Percentiles rank a stretch among this genome's conserved stretches.
Evolutionary conservation across 2,113 vertebrate genomes (phyloP).

Genomic region (Arizona elegans): DNA sequence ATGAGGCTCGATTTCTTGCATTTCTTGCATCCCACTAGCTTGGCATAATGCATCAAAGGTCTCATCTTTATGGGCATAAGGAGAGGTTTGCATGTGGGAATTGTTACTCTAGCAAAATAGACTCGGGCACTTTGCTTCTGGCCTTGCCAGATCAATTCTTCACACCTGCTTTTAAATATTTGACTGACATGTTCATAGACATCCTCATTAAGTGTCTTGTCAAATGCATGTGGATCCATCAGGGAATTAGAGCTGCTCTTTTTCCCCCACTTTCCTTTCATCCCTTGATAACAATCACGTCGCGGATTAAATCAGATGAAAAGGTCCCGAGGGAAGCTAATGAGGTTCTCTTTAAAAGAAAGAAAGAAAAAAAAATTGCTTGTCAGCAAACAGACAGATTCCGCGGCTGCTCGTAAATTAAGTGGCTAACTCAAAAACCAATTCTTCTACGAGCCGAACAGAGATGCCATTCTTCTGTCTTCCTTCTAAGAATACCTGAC

Average conservation of each 20-base stretch:
- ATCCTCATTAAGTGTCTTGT: constrained; percentile 3
- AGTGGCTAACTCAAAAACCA: neutral
- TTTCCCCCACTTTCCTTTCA: neutral
- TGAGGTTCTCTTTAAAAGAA: constrained; percentile 13
- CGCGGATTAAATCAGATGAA: constrained; percentile 12
- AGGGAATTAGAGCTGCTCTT: neutral
- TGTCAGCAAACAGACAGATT: constrained; percentile 15
- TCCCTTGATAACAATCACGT: constrained; percentile 12
- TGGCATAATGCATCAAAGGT: neutral
- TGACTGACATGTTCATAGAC: neutral
- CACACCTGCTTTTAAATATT: neutral
- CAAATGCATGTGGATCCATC: constrained; percentile 1
- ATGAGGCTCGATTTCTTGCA: neutral
- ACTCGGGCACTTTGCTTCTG: neutral
- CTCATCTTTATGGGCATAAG: neutral
- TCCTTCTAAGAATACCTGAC: neutral
- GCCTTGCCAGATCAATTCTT: neutral
- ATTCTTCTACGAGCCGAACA: neutral
- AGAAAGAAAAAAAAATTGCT: neutral
- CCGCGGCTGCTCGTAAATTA: neutral
- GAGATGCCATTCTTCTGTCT: neutral
- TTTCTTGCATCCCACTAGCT: neutral
- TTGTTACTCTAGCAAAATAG: neutral
- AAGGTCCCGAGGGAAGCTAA: constrained; percentile 7
- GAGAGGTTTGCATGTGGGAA: neutral